Percentiles rank a stretch among this genome's conserved stretches.
phyloP scores from a whole-genome alignment of 2,888 invertebrate species.

The Heliconius sara region DNA sequence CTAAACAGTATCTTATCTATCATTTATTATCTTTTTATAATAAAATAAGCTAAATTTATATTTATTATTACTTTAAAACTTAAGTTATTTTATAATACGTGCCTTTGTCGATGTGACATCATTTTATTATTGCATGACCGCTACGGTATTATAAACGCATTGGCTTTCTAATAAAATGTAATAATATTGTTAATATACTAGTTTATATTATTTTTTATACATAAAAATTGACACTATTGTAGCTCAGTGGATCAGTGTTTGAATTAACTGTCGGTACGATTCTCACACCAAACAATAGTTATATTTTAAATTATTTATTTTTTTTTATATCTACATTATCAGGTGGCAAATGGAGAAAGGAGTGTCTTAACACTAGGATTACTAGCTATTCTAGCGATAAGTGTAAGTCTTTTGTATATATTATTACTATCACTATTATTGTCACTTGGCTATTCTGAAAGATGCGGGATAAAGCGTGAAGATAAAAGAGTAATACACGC shows the following conservation, averaged over 20 bases:
- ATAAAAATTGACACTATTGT: not conserved
- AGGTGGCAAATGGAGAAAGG: too few species aligned
- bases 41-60: not conserved
- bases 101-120: not conserved
- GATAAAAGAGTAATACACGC: not conserved
- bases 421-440: too few species aligned
- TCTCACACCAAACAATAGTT: too few species aligned
- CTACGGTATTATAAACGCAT: slow-evolving; percentile 5
- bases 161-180: slow-evolving; percentile 7
- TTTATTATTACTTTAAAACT: not conserved
- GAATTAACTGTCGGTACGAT: not conserved
- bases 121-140: slow-evolving; percentile 1
- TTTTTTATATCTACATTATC: too few species aligned
- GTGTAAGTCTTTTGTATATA: too few species aligned
- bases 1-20: too few species aligned
- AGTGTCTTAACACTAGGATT: too few species aligned
- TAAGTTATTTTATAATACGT: not conserved
- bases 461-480: not conserved
- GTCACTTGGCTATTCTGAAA: not conserved
- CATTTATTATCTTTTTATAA: not conserved
- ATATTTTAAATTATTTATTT: too few species aligned
- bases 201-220: not conserved
- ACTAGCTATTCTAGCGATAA: too few species aligned
- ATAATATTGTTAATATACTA: not conserved
- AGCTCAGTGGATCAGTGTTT: not conserved